These are phyloP conservation scores for Nesogale talazaci DNA, from an alignment of 2,113 vertebrate genomes.

Conservation along the genomic window DNA sequence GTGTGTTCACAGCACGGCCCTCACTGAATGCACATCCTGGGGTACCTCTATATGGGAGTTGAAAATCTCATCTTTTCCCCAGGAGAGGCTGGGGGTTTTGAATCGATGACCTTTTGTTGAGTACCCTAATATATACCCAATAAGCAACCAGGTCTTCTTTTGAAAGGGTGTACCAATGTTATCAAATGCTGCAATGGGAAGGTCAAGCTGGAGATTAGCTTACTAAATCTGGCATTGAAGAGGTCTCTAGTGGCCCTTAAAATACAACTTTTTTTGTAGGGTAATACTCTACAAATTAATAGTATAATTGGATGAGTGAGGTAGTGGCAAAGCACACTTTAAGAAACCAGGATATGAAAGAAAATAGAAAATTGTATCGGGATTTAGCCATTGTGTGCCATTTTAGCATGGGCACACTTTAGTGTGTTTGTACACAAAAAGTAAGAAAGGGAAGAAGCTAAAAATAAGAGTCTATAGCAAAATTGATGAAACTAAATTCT, in stretches of 20 bases:
- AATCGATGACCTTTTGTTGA: no score
- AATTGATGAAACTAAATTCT: not conserved
- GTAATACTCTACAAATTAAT: no score
- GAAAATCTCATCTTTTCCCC: no score
- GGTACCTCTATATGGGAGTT: no score
- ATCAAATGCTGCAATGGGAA: slow-evolving; percentile 28
- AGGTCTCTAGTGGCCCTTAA: not conserved
- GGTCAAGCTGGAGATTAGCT: not conserved
- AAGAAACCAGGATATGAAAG: slow-evolving; percentile 18
- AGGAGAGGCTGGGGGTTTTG: no score
- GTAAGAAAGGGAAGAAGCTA: not conserved
- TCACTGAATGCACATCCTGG: not conserved
- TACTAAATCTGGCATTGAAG: not conserved
- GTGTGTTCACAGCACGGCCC: not conserved
- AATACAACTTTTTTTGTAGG: not conserved
- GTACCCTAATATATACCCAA: no score
- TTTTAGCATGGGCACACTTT: not conserved
- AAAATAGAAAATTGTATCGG: not conserved
- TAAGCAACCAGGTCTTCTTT: no score
- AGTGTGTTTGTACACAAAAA: not conserved
- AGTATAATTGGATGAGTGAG: not conserved
- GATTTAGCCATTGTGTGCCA: slow-evolving; percentile 3
- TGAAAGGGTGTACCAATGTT: no score
- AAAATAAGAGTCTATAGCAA: not conserved
- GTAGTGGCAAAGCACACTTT: not conserved